A percentile compares a stretch with the other conserved stretches of the same genome.
These are phyloP conservation scores for Mobula birostris DNA, from an alignment of 2,113 vertebrate genomes.

Conservation along the genomic window DNA sequence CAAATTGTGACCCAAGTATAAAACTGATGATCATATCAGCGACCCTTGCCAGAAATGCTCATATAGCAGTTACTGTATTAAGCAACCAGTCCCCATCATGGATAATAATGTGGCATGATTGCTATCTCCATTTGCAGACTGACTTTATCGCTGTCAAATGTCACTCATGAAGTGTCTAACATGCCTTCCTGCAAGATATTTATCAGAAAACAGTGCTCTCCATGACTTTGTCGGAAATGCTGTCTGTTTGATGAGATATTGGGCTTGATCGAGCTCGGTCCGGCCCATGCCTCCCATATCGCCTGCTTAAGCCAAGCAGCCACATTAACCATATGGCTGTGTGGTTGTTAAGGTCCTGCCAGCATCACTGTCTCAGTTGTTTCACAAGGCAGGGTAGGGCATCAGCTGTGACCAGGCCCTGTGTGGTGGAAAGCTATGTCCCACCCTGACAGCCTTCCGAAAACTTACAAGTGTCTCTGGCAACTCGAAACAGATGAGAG, in stretches of 20 bases:
- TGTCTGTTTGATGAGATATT: neutral
- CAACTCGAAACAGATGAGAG: too few relatives aligned
- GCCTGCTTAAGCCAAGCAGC: too few relatives aligned
- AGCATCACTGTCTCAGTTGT: too few relatives aligned
- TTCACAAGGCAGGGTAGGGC: too few relatives aligned
- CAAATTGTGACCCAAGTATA: neutral
- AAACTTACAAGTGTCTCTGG: too few relatives aligned
- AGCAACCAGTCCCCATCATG: neutral
- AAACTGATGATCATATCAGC: neutral
- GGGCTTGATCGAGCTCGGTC: too few relatives aligned
- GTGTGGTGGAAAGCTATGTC: too few relatives aligned
- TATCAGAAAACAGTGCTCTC: neutral
- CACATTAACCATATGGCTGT: too few relatives aligned
- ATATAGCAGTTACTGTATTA: neutral
- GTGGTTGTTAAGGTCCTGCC: too few relatives aligned
- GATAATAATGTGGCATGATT: slow-evolving; percentile 13
- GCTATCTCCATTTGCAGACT: neutral
- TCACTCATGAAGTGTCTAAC: neutral
- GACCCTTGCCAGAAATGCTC: neutral
- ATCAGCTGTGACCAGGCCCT: too few relatives aligned
- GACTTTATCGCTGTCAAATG: neutral
- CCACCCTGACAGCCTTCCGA: too few relatives aligned
- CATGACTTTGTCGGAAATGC: slow-evolving; percentile 15
- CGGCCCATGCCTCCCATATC: too few relatives aligned
- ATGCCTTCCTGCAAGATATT: slow-evolving; percentile 16